Base-by-base conservation (phyloP, 2,113 vertebrate genomes). In the Myotis lucifugus region DNA sequence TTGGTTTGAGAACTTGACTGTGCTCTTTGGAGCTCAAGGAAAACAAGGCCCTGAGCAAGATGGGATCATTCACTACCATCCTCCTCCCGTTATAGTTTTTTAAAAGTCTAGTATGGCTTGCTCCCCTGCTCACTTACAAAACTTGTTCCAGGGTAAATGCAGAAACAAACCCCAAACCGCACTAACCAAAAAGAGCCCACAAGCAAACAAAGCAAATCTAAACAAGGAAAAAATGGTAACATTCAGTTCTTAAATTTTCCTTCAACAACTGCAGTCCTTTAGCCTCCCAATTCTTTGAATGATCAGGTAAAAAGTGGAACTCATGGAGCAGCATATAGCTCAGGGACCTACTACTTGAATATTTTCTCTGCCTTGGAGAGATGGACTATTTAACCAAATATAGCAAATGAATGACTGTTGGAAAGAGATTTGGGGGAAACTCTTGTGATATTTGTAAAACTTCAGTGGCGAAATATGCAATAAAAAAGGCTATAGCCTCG, bases 301-400 rank as follows among this genome's bases (percentile, higher is more conserved):
- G 87, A 94, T 74, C 81, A 78, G 54, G 77, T 64, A 70, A 78
- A 56, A 50, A 13, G 23, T 90, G 46, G 34, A 14, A 10, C 54
- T 89, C 56, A 48, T 10, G 72, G 83, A 94, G 91, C 54, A 74
- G 61, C 69, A 27, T 15, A 59, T 23, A 59, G 54, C 79, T 81
- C 70, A 87, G 59, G 96, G 40, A 88, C 14, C 59, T 87, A n/a
- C 81, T 86, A 48, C 37, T 79, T 83, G 88, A 86, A 54, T 96
- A 85, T 96, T 92, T 90, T 69, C 67, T 91, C 81, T 97, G 67
- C 81, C 61, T 91, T 3, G 72, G 86, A 87, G 73, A 79, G 93
- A 85, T 42, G 32, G 64, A 61, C 72, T 69, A n/a, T 70, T 93
- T 93, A 90, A 85, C 40, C 92, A 76, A 91, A 84, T 90, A 77